Evolutionary conservation across 2,113 vertebrate species (phyloP).

Genomic region (Merops nubicus): DNA sequence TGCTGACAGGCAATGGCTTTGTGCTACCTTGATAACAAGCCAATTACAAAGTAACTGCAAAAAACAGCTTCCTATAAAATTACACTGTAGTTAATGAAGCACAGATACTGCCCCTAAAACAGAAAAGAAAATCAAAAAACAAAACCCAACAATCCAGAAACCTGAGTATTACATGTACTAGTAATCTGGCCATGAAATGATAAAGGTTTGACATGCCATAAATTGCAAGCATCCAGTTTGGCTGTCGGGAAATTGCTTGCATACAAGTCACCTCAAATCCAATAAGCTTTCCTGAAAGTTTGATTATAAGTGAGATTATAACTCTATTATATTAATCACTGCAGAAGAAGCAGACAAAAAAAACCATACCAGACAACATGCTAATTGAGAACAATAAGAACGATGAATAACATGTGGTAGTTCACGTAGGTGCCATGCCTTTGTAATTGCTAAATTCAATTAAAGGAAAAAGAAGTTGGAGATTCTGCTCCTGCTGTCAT

Average conservation of each 20-base stretch:
- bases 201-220: constrained; percentile 39
- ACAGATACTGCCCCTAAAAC: constrained; percentile 52
- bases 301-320: constrained; percentile 70
- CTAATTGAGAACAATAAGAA: constrained; percentile 75
- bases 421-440: constrained; percentile 49
- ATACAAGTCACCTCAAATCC: constrained; percentile 47
- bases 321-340: constrained; percentile 62
- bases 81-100: constrained; percentile 72
- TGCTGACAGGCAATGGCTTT: constrained; percentile 37
- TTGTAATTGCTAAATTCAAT: constrained; percentile 71
- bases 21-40: constrained; percentile 62
- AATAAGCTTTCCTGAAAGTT: constrained; percentile 59
- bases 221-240: constrained; percentile 7
- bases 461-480: constrained; percentile 37
- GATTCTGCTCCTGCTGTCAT: constrained; percentile 10
- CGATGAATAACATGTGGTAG: constrained; percentile 60
- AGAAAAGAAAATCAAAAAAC: not conserved
- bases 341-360: constrained; percentile 24
- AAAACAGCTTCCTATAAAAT: constrained; percentile 67
- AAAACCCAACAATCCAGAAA: constrained; percentile 8
- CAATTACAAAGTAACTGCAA: constrained; percentile 70
- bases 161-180: constrained; percentile 10
- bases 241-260: constrained; percentile 50
- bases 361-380: constrained; percentile 39
- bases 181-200: constrained; percentile 42